Evolutionary conservation across 2,888 invertebrate species (phyloP), one percentile per base, ranked within the genome.

Genomic region (Drosophila sordidula): DNA sequence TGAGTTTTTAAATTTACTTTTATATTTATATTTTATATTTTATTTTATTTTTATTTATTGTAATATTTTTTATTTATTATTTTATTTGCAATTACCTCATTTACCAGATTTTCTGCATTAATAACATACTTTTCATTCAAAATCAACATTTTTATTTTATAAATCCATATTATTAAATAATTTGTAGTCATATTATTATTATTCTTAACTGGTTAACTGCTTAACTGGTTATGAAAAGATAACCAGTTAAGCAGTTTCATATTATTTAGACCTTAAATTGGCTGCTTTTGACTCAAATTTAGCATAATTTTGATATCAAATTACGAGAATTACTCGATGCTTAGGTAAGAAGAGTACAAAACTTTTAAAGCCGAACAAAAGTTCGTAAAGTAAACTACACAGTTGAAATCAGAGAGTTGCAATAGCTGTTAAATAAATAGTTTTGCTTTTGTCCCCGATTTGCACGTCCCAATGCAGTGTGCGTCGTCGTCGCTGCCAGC

Each of bases 391-490:
- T 39, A 41, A 50, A 41, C 3, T 16, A 9, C n/a, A 50, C 38
- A 38, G 14, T 34, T 56, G 58, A 44, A 71, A 74, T 59, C 45
- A 26, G 50, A 65, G 52, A 32, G 41, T n/a, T 25, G 9, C 2
- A 41, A 29, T 26, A 65, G 38, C 22, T 22, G 25, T 36, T 54
- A 18, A 54, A 45, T 39, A 50, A 74, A 74, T 72, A 57, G 51
- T 68, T 71, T 49, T 12, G 38, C 45, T 54, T 59, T 56, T 26
- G 50, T 71, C n/a, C 25, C 42, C 77, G 49, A 71, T 76, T 65
- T 52, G 72, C 74, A 75, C 78, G 74, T 75, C 44, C 47, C 74
- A 58, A 22, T 55, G 66, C 58, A 72, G 51, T 56, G 66, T 52
- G 73, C 74, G 38, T 18, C 6, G 52, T 14, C 2, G 29, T 42